A percentile compares a stretch with the other conserved stretches of the same genome.
Conservation (phyloP, 2,888 invertebrate species). For the Belgica antarctica region DNA sequence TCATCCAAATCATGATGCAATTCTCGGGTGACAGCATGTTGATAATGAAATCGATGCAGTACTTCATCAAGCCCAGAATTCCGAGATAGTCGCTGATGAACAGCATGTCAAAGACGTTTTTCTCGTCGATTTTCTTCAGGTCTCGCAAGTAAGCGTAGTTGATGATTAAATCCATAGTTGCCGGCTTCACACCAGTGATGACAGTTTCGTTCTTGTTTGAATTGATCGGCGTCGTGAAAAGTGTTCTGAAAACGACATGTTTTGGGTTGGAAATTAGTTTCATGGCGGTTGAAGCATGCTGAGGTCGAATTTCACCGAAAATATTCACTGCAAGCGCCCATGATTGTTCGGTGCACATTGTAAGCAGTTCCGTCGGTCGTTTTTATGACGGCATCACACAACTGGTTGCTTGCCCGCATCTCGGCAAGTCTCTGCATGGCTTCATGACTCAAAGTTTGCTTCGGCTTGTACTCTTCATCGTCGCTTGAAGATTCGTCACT, state of each 20-base stretch:
- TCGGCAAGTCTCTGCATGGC: constrained; percentile 83
- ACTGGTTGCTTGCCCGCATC: constrained; percentile 74
- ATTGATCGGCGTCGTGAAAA: constrained; percentile 79
- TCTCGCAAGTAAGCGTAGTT: constrained; percentile 82
- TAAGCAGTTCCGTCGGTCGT: constrained; percentile 79
- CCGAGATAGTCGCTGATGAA: constrained; percentile 86
- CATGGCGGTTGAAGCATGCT: background rate
- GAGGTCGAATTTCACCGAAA: constrained; percentile 65
- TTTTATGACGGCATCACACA: constrained; percentile 82
- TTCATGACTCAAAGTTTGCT: constrained; percentile 71
- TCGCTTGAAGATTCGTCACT: background rate
- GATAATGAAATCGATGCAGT: constrained; percentile 75
- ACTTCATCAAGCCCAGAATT: constrained; percentile 74
- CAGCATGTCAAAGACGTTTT: constrained; percentile 78
- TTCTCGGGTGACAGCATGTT: constrained; percentile 70
- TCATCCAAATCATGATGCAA: constrained; percentile 79
- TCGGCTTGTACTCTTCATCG: constrained; percentile 41
- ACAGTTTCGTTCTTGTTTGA: constrained; percentile 67
- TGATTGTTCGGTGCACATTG: constrained; percentile 80
- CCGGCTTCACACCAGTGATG: constrained; percentile 73
- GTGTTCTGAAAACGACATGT: constrained; percentile 66
- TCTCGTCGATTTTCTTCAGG: constrained; percentile 65
- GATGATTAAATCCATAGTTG: constrained; percentile 74
- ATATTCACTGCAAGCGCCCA: constrained; percentile 86
- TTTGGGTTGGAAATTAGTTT: background rate